phyloP scores from a whole-genome alignment of 2,113 vertebrate genomes.

The Hipposideros armiger region DNA sequence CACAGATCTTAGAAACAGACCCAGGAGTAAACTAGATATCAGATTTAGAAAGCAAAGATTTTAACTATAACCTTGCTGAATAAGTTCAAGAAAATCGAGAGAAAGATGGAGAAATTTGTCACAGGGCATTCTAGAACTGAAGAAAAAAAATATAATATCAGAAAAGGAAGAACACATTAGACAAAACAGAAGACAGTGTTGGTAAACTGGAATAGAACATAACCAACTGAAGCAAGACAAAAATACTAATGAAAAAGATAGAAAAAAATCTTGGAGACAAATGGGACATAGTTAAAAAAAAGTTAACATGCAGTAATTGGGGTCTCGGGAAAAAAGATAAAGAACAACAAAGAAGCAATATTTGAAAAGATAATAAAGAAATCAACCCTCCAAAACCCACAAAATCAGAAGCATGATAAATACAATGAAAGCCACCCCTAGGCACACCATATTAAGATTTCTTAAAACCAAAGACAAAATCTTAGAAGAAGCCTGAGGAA shows the following conservation, averaged over 20 bases:
- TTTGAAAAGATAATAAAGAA: background rate
- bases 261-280: background rate
- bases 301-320: background rate
- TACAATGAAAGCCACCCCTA: background rate
- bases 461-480: background rate
- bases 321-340: background rate
- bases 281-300: background rate
- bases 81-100: background rate
- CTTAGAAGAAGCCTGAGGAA: background rate
- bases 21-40: background rate
- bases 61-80: background rate
- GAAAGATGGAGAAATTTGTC: background rate
- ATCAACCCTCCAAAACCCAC: background rate
- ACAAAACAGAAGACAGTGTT: background rate
- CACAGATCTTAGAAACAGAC: background rate
- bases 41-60: background rate
- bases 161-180: background rate
- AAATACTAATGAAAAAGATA: background rate
- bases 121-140: background rate
- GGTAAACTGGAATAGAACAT: background rate
- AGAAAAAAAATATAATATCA: background rate
- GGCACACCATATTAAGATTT: background rate
- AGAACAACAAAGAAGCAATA: background rate
- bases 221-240: background rate
- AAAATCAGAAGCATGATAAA: background rate